Base-by-base conservation (phyloP, 92 coral and sea anemone species). In the Palythoa caribaeorum region DNA sequence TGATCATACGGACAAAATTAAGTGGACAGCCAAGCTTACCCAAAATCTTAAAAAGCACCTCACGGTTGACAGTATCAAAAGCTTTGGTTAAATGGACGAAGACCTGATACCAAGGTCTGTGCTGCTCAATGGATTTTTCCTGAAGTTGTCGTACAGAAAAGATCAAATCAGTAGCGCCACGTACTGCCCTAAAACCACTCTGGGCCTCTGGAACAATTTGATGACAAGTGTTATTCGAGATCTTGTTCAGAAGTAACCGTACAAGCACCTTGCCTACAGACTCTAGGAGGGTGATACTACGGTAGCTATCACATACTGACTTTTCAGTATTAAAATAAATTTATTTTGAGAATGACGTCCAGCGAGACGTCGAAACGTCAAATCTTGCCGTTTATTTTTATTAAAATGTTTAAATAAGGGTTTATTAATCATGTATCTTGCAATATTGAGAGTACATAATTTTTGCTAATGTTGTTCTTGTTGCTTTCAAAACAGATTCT, bases 191-290 rank as follows among this genome's bases (percentile, higher is more conserved):
- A 15, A 70, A 70, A 35, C 17, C 75, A 70, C 75, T 28, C 9
- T 70, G 75, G 75, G 16, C 47, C 47, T 70, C 44, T 70, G 74
- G 74, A 13, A 69, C 16, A 28, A 69, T 69, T 69, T 28, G 8
- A 65, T 0, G 44, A 9, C 39, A 69, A 5, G 1, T 28, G 16
- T 17, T 17, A 3, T 62, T 17, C 16, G 28, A 16, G 69, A 62
- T 16, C 69, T 28, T 28, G 75, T 28, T 70, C 75, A 70, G 75
- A 70, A 10, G 40, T 38, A 70, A 70, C 47, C 48, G 75, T 70
- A 28, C 75, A 70, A 70, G 75, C 75, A 70, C 75, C 44, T 70
- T 70, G 16, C 39, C 75, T 36, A 70, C 13, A 70, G 75, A 70
- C 39, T 35, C 75, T 14, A 70, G 13, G 44, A 70, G 47, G 48